These are phyloP conservation scores for Drosophila leonis DNA, from an alignment of 2,888 invertebrate genomes.

Conservation along the genomic window DNA sequence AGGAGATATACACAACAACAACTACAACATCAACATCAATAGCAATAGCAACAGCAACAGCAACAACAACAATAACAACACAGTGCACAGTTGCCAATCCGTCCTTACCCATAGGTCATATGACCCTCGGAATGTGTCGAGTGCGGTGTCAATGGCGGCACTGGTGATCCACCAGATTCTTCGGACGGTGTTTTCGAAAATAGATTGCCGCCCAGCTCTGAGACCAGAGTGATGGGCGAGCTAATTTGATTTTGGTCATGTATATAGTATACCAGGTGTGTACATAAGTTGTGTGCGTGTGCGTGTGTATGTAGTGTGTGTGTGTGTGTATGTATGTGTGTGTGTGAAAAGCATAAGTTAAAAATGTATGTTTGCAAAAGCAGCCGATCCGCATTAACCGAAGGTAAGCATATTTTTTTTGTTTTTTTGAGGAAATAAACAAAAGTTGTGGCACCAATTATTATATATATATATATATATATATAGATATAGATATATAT, in stretches of 20 bases:
- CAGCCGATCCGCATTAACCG: constrained; percentile 81
- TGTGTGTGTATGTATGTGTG: constrained; percentile 22
- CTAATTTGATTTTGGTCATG: constrained; percentile 85
- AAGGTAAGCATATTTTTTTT: constrained; percentile 66
- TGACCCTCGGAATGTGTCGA: constrained; percentile 87
- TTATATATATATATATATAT: constrained; percentile 47
- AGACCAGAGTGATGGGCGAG: constrained; percentile 97
- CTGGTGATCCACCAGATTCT: constrained; percentile 90
- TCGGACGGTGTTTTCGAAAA: constrained; percentile 97
- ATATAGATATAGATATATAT: constrained; percentile 53
- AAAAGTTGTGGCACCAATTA: constrained; percentile 69
- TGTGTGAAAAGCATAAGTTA: constrained; percentile 50
- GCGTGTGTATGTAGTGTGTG: constrained; percentile 9
- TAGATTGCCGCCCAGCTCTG: constrained; percentile 97
- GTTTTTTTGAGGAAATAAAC: constrained; percentile 64
- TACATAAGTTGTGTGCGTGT: constrained; percentile 23
- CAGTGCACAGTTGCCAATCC: constrained; percentile 47
- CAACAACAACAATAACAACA: constrained; percentile 51
- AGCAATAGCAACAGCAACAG: constrained; percentile 45
- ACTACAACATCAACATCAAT: constrained; percentile 27
- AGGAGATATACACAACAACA: constrained; percentile 45
- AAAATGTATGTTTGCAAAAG: constrained; percentile 63
- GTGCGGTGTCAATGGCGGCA: constrained; percentile 89
- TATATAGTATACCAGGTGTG: constrained; percentile 10
- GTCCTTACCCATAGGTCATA: constrained; percentile 86